Evolutionary conservation across 23 tunicate species (phyloP).

Genomic region (Trididemnum clinides): DNA sequence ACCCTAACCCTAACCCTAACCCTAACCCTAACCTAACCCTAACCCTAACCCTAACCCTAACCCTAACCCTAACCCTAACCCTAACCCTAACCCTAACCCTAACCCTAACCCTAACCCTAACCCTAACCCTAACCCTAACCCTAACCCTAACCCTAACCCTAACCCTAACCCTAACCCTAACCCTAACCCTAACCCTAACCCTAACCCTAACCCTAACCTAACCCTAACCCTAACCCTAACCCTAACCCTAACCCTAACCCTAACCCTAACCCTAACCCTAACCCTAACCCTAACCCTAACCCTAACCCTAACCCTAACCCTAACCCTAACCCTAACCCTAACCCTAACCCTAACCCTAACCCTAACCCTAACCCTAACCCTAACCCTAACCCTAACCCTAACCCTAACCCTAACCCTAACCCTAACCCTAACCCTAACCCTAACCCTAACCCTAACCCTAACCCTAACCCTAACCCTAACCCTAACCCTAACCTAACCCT

Average conservation of each 20-base stretch:
- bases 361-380: conserved; percentile 80
- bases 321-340: conserved; percentile 81
- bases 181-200: conserved; percentile 83
- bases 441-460: conserved; percentile 55
- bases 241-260: too few species aligned
- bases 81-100: conserved; percentile 74
- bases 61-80: conserved; percentile 88
- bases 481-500: too few species aligned
- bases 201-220: too few species aligned
- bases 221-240: conserved; percentile 87
- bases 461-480: conserved; percentile 53
- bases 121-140: conserved; percentile 53
- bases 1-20: conserved; percentile 71
- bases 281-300: conserved; percentile 97
- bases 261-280: too few species aligned
- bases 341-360: conserved; percentile 59
- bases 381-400: too few species aligned
- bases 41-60: conserved; percentile 85
- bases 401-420: too few species aligned
- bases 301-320: conserved; percentile 92
- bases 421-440: too few species aligned
- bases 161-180: conserved; percentile 86
- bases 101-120: too few species aligned
- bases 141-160: conserved; percentile 90
- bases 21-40: too few species aligned